Conservation (phyloP, 2,113 vertebrate species). For the Colaptes auratus region DNA sequence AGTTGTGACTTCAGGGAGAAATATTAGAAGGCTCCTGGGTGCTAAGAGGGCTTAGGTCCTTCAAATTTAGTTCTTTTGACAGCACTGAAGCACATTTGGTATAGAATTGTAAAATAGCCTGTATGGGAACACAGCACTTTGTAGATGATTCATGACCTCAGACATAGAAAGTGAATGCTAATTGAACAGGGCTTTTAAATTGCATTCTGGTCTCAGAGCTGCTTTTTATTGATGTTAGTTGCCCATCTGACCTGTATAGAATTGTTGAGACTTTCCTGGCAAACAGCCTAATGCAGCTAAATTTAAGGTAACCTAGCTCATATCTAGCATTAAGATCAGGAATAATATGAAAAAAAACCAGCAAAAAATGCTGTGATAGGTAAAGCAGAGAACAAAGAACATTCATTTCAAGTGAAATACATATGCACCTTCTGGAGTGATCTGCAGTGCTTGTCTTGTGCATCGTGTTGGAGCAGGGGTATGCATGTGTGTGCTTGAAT, state of each 20-base stretch:
- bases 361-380: background rate
- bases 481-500: background rate
- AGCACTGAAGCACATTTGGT: background rate
- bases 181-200: background rate
- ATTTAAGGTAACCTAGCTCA: background rate
- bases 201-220: background rate
- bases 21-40: background rate
- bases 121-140: background rate
- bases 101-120: background rate
- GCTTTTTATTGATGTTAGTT: background rate
- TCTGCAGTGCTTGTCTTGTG: background rate
- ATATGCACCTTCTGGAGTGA: background rate
- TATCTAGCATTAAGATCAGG: background rate
- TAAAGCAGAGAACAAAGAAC: background rate
- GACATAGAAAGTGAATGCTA: background rate
- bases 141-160: background rate
- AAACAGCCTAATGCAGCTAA: background rate
- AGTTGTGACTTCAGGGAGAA: background rate
- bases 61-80: background rate
- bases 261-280: background rate
- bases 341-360: background rate
- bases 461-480: background rate
- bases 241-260: background rate
- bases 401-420: background rate
- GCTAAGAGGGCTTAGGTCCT: background rate